These are phyloP conservation scores for Campopleginae sp. DNA, from an alignment of 2,888 invertebrate species.

Conservation along the genomic window DNA sequence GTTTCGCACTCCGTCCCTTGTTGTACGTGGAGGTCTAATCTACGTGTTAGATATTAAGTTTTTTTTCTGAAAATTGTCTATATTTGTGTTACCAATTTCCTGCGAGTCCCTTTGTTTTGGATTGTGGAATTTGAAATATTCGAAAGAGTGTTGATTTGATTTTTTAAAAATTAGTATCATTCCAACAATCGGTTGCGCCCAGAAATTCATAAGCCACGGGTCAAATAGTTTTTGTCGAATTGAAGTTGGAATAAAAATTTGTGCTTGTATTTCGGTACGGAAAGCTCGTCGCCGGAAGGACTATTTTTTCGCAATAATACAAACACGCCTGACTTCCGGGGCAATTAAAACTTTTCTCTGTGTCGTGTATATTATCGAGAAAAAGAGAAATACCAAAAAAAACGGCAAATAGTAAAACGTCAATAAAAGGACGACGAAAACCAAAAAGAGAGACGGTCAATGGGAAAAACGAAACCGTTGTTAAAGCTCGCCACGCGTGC, in stretches of 20 bases:
- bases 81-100: not conserved
- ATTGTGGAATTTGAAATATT: not conserved
- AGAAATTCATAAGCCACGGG: not conserved
- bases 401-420: not conserved
- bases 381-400: slow-evolving; percentile 24
- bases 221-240: not conserved
- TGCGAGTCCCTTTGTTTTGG: not conserved
- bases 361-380: slow-evolving; percentile 30
- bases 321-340: slow-evolving; percentile 52
- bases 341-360: slow-evolving; percentile 58
- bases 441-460: slow-evolving; percentile 9
- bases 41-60: slow-evolving; percentile 47
- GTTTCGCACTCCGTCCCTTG: slow-evolving; percentile 60
- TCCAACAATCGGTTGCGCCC: not conserved
- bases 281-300: slow-evolving; percentile 50
- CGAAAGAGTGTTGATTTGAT: not conserved
- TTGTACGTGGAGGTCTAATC: slow-evolving; percentile 64
- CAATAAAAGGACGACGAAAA: slow-evolving; percentile 22
- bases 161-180: not conserved
- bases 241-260: not conserved
- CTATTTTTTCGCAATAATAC: slow-evolving; percentile 43
- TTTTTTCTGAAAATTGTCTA: slow-evolving; percentile 20
- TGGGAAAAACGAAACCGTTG: slow-evolving; percentile 22
- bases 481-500: slow-evolving; percentile 24
- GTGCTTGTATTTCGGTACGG: not conserved